Evolutionary conservation across 2,113 vertebrate genomes (phyloP).

Genomic region (Pandion haliaetus): DNA sequence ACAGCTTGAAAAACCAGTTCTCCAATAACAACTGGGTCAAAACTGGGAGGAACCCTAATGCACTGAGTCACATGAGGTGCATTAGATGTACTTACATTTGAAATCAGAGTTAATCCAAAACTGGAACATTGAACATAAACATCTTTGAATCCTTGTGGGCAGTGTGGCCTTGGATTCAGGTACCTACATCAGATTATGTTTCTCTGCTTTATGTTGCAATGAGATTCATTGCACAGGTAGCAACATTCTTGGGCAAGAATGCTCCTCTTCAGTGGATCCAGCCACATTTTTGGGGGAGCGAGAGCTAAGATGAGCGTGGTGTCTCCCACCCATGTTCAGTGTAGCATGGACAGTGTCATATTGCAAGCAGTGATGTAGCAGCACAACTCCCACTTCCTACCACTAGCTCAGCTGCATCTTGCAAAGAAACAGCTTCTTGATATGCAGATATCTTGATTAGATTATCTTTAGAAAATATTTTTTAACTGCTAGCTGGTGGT

Average conservation of each 20-base stretch:
- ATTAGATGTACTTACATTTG: neutral
- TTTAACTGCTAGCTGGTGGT: neutral
- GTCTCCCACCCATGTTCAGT: neutral
- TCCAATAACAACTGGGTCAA: slow-evolving; percentile 8
- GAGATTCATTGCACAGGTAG: neutral
- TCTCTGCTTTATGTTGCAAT: neutral
- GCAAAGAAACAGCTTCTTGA: neutral
- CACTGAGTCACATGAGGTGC: neutral
- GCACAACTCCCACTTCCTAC: neutral
- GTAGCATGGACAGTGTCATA: neutral
- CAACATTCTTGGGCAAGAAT: neutral
- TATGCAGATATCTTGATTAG: neutral
- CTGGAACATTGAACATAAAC: neutral
- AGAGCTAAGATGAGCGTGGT: neutral
- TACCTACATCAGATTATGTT: neutral
- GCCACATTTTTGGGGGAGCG: fast-evolving
- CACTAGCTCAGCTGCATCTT: neutral
- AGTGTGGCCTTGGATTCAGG: neutral
- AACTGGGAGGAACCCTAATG: neutral
- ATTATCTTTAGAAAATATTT: neutral
- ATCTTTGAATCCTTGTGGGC: neutral
- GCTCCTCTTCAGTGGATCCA: neutral
- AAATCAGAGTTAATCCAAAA: slow-evolving; percentile 23
- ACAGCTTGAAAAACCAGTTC: slow-evolving; percentile 16
- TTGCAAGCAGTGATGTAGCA: neutral